A percentile compares a stretch with the other conserved stretches of the same genome.
These are phyloP conservation scores for Ptychodera flava DNA, from an alignment of 35 echinoderm and acorn worm genomes.

Conservation along the genomic window DNA sequence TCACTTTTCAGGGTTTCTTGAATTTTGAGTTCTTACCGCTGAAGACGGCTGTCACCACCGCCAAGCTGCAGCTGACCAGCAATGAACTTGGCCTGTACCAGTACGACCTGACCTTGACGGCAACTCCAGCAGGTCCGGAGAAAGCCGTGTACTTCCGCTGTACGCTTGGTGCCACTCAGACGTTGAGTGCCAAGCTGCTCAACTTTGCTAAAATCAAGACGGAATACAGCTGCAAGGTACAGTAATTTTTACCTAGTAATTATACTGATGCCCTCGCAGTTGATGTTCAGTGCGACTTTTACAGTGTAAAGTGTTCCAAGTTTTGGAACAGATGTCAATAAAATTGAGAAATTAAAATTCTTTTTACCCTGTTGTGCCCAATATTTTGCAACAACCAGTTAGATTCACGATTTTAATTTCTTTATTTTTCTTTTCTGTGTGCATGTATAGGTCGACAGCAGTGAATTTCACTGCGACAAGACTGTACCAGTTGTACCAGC, in stretches of 20 bases:
- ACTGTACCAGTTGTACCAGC: conserved; percentile 79
- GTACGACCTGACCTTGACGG: conserved; percentile 83
- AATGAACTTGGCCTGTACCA: conserved; percentile 84
- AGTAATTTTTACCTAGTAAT: too few species aligned
- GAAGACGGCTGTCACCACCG: conserved; percentile 47
- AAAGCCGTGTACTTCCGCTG: conserved; percentile 94
- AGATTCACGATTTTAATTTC: too few species aligned
- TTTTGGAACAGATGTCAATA: too few species aligned
- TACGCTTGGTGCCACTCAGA: conserved; percentile 68
- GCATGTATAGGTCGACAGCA: conserved; percentile 63
- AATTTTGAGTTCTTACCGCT: conserved; percentile 85
- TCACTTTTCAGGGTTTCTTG: conserved; percentile 67
- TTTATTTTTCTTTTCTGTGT: conserved; percentile 9
- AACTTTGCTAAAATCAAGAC: conserved; percentile 97
- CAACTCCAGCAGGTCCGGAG: conserved; percentile 87
- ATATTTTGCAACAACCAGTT: too few species aligned
- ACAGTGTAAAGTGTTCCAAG: too few species aligned
- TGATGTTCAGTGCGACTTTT: too few species aligned
- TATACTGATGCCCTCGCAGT: too few species aligned
- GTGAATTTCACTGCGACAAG: conserved; percentile 95
- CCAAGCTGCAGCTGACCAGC: conserved; percentile 82
- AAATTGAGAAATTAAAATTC: too few species aligned
- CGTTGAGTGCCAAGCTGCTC: conserved; percentile 57
- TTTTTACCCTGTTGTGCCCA: too few species aligned
- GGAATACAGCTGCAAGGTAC: conserved; percentile 94